Conservation (phyloP, 1,140 invertebrate species). For the Macrosteles quadrilineatus region DNA sequence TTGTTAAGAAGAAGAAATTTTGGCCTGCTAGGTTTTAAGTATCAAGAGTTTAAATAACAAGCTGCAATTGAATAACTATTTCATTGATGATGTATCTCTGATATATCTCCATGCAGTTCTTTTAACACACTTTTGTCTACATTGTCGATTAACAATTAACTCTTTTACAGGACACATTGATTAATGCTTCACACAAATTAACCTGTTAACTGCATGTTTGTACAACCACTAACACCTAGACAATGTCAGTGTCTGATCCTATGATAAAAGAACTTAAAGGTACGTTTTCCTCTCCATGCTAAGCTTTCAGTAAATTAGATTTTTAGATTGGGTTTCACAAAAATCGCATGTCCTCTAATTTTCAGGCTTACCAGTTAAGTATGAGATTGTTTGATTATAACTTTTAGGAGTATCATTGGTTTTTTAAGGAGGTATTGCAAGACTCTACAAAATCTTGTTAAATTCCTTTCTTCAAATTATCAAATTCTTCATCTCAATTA, state of each 20-base stretch:
- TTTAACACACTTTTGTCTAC: no score
- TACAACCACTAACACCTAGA: not conserved
- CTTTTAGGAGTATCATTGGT: not conserved
- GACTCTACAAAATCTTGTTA: not conserved
- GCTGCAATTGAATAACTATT: no score
- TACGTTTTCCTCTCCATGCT: not conserved
- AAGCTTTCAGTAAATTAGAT: not conserved
- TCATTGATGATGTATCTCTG: no score
- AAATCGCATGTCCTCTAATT: not conserved
- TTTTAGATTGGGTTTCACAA: not conserved
- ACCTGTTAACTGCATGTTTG: no score
- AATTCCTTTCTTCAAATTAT: not conserved
- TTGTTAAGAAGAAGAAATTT: no score
- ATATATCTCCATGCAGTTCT: no score
- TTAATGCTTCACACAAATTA: no score
- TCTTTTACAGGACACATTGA: no score
- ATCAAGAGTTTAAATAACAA: no score
- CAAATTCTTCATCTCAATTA: no score
- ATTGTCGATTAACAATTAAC: no score
- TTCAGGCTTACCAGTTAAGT: not conserved
- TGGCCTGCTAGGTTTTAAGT: no score
- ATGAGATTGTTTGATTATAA: not conserved
- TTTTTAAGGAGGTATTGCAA: not conserved
- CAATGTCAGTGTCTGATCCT: not conserved
- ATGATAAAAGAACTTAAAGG: slow-evolving; percentile 1